Evolutionary conservation across 1,140 invertebrate species (phyloP).

Genomic region (Drosophila repleta): DNA sequence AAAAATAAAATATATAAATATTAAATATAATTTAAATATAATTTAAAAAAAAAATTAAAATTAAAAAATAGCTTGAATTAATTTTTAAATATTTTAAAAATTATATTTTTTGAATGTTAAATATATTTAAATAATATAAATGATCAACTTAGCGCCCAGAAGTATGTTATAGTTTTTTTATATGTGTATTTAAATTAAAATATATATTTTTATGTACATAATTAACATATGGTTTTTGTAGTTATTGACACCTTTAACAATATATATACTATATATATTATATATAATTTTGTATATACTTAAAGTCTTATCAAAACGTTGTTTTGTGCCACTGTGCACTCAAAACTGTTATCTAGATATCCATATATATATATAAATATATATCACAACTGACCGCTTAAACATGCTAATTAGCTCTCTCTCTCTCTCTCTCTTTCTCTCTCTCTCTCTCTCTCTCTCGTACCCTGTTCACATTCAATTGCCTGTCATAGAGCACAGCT

Average conservation of each 20-base stretch:
- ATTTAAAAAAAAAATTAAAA: too few relatives aligned
- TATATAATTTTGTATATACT: background rate
- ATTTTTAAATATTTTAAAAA: too few relatives aligned
- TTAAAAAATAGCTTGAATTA: too few relatives aligned
- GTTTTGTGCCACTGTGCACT: slow-evolving; percentile 18
- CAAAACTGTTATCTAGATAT: background rate
- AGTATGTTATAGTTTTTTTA: background rate
- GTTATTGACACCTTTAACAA: too few relatives aligned
- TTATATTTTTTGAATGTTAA: too few relatives aligned
- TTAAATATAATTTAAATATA: too few relatives aligned
- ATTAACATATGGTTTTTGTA: too few relatives aligned
- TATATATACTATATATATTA: background rate
- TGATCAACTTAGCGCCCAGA: background rate
- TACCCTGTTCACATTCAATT: too few relatives aligned
- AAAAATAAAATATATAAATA: too few relatives aligned
- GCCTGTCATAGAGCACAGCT: slow-evolving; percentile 18
- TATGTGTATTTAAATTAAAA: background rate
- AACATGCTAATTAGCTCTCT: slow-evolving; percentile 40
- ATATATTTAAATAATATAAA: too few relatives aligned
- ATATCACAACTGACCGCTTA: background rate
- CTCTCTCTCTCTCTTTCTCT: too few relatives aligned
- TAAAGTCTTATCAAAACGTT: background rate
- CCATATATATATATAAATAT: background rate
- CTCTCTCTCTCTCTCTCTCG: too few relatives aligned
- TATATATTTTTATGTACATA: background rate